Percentiles rank a stretch among this genome's conserved stretches.
phyloP scores from a whole-genome alignment of 2,797 vertebrate species.

The Sebastes trivittatus region DNA sequence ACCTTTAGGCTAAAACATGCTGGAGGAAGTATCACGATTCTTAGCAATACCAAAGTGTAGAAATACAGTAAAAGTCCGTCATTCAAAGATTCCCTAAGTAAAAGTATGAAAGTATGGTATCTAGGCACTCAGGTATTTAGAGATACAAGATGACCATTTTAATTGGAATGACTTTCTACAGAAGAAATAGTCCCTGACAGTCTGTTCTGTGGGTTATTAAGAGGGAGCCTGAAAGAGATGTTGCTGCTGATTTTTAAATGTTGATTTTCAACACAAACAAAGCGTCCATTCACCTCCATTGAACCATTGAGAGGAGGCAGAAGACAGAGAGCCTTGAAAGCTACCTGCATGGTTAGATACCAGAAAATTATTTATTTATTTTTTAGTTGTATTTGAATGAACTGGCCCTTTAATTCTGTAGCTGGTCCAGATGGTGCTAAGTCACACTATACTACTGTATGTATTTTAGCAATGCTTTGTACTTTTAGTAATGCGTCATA shows the following conservation, averaged over 20 bases:
- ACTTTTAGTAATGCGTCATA: too few species aligned
- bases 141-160: neutral
- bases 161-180: neutral
- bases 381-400: too few species aligned
- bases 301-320: neutral
- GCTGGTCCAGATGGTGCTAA: too few species aligned
- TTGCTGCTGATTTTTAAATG: neutral
- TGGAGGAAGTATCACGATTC: neutral
- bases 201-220: neutral
- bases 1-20: neutral
- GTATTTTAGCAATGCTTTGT: too few species aligned
- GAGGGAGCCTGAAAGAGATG: neutral
- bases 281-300: neutral
- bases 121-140: neutral
- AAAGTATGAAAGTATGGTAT: neutral
- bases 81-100: neutral
- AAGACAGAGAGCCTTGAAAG: neutral
- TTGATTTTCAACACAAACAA: neutral
- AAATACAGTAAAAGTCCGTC: neutral
- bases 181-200: neutral
- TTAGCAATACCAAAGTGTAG: neutral
- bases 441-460: too few species aligned
- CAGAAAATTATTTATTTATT: too few species aligned
- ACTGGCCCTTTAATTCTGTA: too few species aligned
- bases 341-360: neutral